A percentile compares a stretch with the other conserved stretches of the same genome.
phyloP scores from a whole-genome alignment of 2,797 vertebrate species.

The Pseudomugil tenellus region DNA sequence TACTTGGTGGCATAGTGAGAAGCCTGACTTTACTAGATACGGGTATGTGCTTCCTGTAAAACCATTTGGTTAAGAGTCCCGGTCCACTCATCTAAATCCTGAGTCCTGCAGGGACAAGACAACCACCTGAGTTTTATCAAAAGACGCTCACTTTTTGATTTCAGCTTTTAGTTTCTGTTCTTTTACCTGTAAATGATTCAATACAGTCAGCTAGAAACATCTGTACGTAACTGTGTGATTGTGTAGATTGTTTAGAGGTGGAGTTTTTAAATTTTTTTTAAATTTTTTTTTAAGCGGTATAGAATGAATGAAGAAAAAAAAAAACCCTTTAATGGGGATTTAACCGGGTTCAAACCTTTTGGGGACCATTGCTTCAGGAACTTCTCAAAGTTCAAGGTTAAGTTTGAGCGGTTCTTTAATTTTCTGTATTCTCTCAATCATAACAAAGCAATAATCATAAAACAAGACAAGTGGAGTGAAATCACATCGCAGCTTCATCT shows the following conservation, averaged over 20 bases:
- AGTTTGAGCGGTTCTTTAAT: not conserved
- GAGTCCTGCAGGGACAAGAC: not conserved
- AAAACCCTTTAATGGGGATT: constrained; percentile 11
- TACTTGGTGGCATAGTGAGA: constrained; percentile 7
- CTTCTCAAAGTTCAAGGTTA: not conserved
- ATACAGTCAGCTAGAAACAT: not conserved
- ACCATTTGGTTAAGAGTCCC: not conserved
- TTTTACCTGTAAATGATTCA: constrained; percentile 12
- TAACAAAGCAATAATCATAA: constrained; percentile 55
- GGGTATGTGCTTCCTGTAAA: not conserved
- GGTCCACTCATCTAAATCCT: not conserved
- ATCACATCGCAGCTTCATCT: not conserved
- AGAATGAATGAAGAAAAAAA: too few relatives aligned
- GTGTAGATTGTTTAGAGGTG: constrained; percentile 19
- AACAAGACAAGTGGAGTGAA: not conserved
- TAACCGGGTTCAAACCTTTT: not conserved
- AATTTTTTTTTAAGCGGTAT: too few relatives aligned
- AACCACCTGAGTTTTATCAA: not conserved
- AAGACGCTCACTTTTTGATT: not conserved
- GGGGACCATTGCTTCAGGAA: constrained; percentile 55
- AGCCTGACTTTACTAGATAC: not conserved
- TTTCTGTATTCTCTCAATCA: constrained; percentile 2
- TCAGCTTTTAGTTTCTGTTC: constrained; percentile 11
- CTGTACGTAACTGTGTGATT: constrained; percentile 43
- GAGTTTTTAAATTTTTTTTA: not conserved